Conservation (phyloP, 2,113 vertebrate species). For the Dicentrarchus labrax region DNA sequence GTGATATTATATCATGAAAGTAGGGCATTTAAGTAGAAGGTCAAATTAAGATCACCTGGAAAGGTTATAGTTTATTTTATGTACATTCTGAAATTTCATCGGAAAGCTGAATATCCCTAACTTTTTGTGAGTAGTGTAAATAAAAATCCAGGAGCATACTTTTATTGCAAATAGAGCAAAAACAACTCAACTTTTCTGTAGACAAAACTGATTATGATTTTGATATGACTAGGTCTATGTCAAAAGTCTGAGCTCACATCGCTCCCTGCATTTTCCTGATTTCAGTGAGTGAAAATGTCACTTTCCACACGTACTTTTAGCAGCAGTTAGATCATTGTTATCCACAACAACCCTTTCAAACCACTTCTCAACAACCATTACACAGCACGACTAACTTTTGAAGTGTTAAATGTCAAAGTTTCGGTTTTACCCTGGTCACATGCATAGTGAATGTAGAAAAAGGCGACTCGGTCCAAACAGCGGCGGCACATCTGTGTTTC, state of each 20-base stretch:
- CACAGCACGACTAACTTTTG: background rate
- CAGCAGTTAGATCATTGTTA: too few relatives aligned
- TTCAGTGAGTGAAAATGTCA: too few relatives aligned
- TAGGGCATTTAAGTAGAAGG: too few relatives aligned
- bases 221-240: background rate
- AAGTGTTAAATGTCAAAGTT: background rate
- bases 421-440: background rate
- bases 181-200: background rate
- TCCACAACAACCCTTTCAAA: background rate
- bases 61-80: too few relatives aligned
- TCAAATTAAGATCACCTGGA: too few relatives aligned
- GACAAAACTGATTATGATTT: background rate
- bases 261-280: background rate
- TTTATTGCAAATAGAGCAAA: background rate
- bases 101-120: too few relatives aligned
- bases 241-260: background rate
- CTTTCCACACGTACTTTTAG: background rate
- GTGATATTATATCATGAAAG: too few relatives aligned
- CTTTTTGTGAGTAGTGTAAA: too few relatives aligned
- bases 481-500: background rate
- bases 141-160: background rate
- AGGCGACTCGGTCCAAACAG: fast-evolving
- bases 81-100: too few relatives aligned
- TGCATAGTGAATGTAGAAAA: fast-evolving
- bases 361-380: too few relatives aligned